Base-by-base conservation (phyloP, 2,797 vertebrate genomes). In the Trachurus trachurus region DNA sequence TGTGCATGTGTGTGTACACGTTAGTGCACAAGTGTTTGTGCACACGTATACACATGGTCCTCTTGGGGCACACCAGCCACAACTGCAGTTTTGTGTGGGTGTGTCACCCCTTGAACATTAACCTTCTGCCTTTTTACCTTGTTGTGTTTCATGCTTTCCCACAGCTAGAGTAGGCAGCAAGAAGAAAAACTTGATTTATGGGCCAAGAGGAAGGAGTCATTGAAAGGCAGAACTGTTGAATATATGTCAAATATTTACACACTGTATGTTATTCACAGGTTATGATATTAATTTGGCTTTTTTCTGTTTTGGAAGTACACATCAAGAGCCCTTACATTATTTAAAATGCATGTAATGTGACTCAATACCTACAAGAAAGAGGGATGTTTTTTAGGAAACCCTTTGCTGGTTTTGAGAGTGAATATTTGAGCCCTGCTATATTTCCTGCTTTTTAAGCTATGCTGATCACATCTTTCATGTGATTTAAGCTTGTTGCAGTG, bases 1-100 rank as follows among this genome's bases (percentile, higher is more conserved):
- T 83, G 81, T 87, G 88, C 76, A 90, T 91, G 89, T 77, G 56
- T 78, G 87, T 91, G 87, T 83, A 78, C 82, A 90, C 71, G 54
- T 85, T 64, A 70, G 83, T 84, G 85, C 86, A 88, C 76, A 81
- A 83, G 39, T 61, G 57, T 82, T 70, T 88, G 85, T 81, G 83
- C 80, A 77, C 77, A 84, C 58, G 65, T 83, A 45, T 85, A 83
- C 83, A 84, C 67, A 37, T 47, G 49, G 70, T 72, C 76, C 69
- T 61, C 34, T 40, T 26, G 70, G 63, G 53, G 29, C 83, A 77
- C 89, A 84, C 78, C 87, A 84, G 76, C 69, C 90, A 88, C 85
- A 74, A 72, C 81, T 70, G 78, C 80, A 82, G 88, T 85, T 68
- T 81, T 87, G 83, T 89, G 80, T 90, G 80, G 80, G 69, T 80